Evolutionary conservation across 2,888 invertebrate species (phyloP).

Genomic region (Ptilodon capucinus): DNA sequence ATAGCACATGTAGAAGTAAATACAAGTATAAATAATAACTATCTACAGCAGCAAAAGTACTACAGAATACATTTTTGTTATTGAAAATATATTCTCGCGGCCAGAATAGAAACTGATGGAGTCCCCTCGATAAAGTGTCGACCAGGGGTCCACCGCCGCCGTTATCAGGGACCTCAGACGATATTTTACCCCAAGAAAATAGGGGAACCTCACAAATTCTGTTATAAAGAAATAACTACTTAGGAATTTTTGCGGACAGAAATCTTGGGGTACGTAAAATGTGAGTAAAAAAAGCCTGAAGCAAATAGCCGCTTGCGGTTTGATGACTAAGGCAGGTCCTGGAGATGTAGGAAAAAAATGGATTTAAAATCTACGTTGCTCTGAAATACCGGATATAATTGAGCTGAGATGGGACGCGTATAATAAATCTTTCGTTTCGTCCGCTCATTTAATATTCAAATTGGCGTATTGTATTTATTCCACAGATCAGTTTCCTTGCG

Average conservation of each 20-base stretch:
- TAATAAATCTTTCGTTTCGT: background rate
- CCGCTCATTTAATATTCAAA: background rate
- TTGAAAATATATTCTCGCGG: conserved; percentile 41
- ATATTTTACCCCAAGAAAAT: conserved; percentile 43
- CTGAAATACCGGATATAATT: background rate
- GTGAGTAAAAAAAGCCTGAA: conserved; percentile 7
- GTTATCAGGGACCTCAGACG: conserved; percentile 37
- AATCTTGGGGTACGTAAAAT: conserved; percentile 18
- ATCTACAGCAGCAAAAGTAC: conserved; percentile 15
- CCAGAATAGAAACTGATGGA: conserved; percentile 42
- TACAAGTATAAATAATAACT: conserved; percentile 8
- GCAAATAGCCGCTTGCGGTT: conserved; percentile 4
- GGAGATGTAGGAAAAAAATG: background rate
- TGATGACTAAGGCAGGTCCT: conserved; percentile 6
- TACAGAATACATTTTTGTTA: conserved; percentile 24
- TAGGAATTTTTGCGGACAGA: conserved; percentile 16
- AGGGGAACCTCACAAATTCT: conserved; percentile 23
- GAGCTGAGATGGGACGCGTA: background rate
- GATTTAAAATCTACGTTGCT: background rate
- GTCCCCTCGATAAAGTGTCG: conserved; percentile 43
- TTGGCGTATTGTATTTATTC: background rate
- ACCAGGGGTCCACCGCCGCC: conserved; percentile 40
- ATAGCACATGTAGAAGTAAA: too few relatives aligned
- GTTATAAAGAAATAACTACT: conserved; percentile 17
- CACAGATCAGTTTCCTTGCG: background rate